These are phyloP conservation scores for Patiria pectinifera DNA, from an alignment of 53 echinoderm and acorn worm species.

Conservation along the genomic window DNA sequence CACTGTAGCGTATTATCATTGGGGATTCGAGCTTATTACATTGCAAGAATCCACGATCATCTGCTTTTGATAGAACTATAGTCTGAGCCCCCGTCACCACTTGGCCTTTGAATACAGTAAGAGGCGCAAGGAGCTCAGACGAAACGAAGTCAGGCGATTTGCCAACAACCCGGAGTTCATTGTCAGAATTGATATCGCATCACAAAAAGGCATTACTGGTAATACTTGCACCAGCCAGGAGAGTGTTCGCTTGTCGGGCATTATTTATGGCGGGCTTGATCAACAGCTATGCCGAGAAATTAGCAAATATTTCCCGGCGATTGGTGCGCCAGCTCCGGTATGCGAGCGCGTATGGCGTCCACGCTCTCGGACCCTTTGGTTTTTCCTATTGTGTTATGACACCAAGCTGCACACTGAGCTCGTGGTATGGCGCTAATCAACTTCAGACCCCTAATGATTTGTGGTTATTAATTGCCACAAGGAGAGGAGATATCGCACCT, in stretches of 20 bases:
- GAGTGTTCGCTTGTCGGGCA: neutral
- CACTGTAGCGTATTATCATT: too few species aligned
- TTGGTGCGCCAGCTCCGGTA: slow-evolving; percentile 55
- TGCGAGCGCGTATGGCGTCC: slow-evolving; percentile 6
- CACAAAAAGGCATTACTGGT: slow-evolving; percentile 29
- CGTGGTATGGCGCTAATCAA: slow-evolving; percentile 57
- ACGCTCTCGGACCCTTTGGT: neutral
- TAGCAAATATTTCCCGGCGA: slow-evolving; percentile 60
- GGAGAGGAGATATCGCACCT: slow-evolving; percentile 46
- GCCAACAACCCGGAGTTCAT: neutral
- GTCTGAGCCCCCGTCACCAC: neutral
- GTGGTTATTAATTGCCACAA: slow-evolving; percentile 63
- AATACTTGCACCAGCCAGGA: slow-evolving; percentile 7
- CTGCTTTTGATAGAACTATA: neutral
- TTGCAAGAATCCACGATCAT: neutral
- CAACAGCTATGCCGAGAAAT: slow-evolving; percentile 66
- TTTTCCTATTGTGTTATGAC: neutral
- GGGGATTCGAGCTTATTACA: neutral
- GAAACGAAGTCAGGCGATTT: neutral
- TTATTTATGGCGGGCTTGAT: slow-evolving; percentile 59
- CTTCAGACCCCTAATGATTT: slow-evolving; percentile 53
- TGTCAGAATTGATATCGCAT: slow-evolving; percentile 31
- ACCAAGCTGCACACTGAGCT: neutral
- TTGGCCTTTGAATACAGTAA: neutral
- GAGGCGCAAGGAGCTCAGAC: neutral